phyloP scores from a whole-genome alignment of 2,113 vertebrate genomes.

The Silurus meridionalis region DNA sequence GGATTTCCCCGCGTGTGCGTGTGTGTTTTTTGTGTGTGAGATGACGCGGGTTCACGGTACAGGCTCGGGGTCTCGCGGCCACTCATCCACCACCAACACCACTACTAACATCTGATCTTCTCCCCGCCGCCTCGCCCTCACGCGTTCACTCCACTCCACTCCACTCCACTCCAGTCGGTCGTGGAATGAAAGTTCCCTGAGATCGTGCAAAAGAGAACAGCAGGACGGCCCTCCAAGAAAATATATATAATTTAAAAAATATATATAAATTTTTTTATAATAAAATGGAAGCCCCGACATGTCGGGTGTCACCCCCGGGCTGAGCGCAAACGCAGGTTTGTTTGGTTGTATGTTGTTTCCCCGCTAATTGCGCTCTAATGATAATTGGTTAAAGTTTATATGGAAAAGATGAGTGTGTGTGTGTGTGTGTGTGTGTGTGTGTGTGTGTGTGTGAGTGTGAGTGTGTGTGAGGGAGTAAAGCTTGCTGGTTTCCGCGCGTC shows the following conservation, averaged over 20 bases:
- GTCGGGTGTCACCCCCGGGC: slow-evolving; percentile 21
- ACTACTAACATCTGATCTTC: background rate
- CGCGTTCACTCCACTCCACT: too few species aligned
- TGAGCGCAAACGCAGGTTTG: background rate
- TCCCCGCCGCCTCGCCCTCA: slow-evolving; percentile 8
- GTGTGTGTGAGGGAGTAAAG: background rate
- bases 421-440: background rate
- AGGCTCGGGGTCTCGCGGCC: background rate
- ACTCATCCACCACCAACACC: background rate
- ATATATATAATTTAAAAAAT: background rate
- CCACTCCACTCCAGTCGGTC: background rate
- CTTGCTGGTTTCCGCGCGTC: slow-evolving; percentile 62
- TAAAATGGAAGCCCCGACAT: slow-evolving; percentile 27
- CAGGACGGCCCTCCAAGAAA: slow-evolving; percentile 75
- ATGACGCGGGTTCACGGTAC: background rate
- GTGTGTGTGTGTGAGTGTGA: background rate
- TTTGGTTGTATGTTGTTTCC: background rate
- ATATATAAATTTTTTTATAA: slow-evolving; percentile 67
- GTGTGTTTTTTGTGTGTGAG: background rate
- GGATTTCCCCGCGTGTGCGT: slow-evolving; percentile 12
- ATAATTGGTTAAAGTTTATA: slow-evolving; percentile 46
- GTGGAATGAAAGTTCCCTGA: slow-evolving; percentile 75
- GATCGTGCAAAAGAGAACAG: slow-evolving; percentile 80
- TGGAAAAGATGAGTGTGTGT: slow-evolving; percentile 43
- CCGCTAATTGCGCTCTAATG: slow-evolving; percentile 35